Percentiles rank a stretch among this genome's conserved stretches.
phyloP scores from a whole-genome alignment of 64 coral and sea anemone species.

The Trachythela sp. region DNA sequence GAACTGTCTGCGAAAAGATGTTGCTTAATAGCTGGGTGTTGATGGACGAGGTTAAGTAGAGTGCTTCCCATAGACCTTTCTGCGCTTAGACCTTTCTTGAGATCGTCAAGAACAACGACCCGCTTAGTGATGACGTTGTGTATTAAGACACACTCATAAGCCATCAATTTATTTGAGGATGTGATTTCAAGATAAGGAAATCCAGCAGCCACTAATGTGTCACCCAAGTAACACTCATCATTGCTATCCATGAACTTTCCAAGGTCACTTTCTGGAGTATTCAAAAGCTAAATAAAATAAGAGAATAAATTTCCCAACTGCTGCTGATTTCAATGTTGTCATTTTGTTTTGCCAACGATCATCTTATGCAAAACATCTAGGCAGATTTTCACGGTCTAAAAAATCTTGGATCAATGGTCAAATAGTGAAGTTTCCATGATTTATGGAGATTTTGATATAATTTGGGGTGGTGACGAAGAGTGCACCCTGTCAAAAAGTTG shows the following conservation, averaged over 20 bases:
- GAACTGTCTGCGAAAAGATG: neutral
- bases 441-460: too few relatives aligned
- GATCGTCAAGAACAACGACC: neutral
- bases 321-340: too few relatives aligned
- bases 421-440: too few relatives aligned
- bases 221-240: neutral
- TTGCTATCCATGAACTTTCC: neutral
- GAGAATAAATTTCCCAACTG: neutral
- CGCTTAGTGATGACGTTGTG: neutral
- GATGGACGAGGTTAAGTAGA: neutral
- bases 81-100: neutral
- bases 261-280: neutral
- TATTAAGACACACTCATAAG: neutral
- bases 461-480: too few relatives aligned
- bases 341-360: too few relatives aligned
- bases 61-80: neutral
- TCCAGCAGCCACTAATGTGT: neutral
- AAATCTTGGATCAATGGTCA: too few relatives aligned
- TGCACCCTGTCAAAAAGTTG: too few relatives aligned
- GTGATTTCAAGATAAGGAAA: neutral
- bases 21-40: neutral
- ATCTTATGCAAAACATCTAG: too few relatives aligned
- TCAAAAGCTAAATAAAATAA: neutral
- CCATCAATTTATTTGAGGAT: neutral
- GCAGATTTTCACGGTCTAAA: too few relatives aligned